phyloP scores from a whole-genome alignment of 2,888 invertebrate species.

The Lissocephala sabroskyi region DNA sequence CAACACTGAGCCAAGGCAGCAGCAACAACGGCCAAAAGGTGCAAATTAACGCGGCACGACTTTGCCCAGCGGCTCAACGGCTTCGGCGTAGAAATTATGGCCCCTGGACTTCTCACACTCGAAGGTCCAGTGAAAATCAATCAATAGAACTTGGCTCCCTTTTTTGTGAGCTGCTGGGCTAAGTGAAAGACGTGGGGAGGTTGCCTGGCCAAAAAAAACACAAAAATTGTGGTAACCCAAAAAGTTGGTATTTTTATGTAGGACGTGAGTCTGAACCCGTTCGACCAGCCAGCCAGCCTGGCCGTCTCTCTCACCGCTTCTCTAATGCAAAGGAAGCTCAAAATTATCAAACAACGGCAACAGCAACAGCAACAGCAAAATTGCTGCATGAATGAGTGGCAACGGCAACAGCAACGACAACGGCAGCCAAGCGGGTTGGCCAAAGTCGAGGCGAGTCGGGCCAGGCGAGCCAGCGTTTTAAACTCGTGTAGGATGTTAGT shows the following conservation, averaged over 20 bases:
- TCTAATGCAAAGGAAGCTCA: slow-evolving; percentile 27
- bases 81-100: slow-evolving; percentile 25
- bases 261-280: slow-evolving; percentile 51
- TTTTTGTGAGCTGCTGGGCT: slow-evolving; percentile 22
- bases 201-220: slow-evolving; percentile 27
- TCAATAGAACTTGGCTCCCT: slow-evolving; percentile 47
- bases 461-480: slow-evolving; percentile 27
- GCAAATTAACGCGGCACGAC: slow-evolving; percentile 58
- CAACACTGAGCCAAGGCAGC: neutral
- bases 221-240: slow-evolving; percentile 47
- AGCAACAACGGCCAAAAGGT: slow-evolving; percentile 36
- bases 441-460: neutral
- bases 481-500: slow-evolving; percentile 68
- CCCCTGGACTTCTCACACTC: no score
- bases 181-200: neutral
- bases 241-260: slow-evolving; percentile 45
- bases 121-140: slow-evolving; percentile 45
- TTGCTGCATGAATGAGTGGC: slow-evolving; percentile 47
- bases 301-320: slow-evolving; percentile 2
- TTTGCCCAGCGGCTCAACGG: slow-evolving; percentile 19
- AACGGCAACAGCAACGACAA: slow-evolving; percentile 30
- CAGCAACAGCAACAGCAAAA: slow-evolving; percentile 22
- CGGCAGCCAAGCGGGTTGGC: slow-evolving; percentile 34
- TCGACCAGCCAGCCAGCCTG: slow-evolving; percentile 28
- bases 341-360: slow-evolving; percentile 36